A percentile compares a stretch with the other conserved stretches of the same genome.
phyloP scores from a whole-genome alignment of 2,888 invertebrate genomes.

The Eristalis intricaria region DNA sequence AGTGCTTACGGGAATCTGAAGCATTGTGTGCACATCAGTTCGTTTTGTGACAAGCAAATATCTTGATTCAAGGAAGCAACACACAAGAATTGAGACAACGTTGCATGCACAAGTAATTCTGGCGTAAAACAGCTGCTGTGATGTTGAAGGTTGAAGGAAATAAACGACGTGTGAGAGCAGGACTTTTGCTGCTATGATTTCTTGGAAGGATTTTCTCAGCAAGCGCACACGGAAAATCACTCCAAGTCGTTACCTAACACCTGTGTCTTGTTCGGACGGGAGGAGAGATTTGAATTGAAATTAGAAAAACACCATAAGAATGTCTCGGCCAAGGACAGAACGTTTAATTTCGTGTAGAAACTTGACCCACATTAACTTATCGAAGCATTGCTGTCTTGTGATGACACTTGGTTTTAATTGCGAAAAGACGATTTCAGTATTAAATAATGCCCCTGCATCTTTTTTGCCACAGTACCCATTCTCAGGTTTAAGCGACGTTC shows the following conservation, averaged over 20 bases:
- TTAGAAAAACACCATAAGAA: background rate
- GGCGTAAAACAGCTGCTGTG: background rate
- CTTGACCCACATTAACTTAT: too few species aligned
- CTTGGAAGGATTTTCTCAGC: background rate
- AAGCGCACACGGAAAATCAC: background rate
- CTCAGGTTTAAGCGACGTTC: too few species aligned
- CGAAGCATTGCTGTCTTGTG: too few species aligned
- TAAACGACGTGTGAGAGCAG: background rate
- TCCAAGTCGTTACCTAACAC: background rate
- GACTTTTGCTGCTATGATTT: background rate
- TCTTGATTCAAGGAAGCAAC: slow-evolving; percentile 15
- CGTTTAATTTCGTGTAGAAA: too few species aligned
- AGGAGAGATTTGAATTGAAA: background rate
- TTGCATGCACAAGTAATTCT: background rate
- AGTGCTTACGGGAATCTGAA: background rate
- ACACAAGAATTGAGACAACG: background rate
- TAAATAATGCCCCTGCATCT: too few species aligned
- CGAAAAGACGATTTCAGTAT: too few species aligned
- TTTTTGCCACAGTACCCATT: too few species aligned
- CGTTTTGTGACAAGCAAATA: slow-evolving; percentile 10
- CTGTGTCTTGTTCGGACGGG: background rate
- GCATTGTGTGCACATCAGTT: slow-evolving; percentile 5
- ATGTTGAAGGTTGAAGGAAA: background rate
- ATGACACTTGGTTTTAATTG: too few species aligned
- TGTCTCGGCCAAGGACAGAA: too few species aligned